Evolutionary conservation across 2,888 invertebrate species (phyloP).

Genomic region (Macroteleia sp.): DNA sequence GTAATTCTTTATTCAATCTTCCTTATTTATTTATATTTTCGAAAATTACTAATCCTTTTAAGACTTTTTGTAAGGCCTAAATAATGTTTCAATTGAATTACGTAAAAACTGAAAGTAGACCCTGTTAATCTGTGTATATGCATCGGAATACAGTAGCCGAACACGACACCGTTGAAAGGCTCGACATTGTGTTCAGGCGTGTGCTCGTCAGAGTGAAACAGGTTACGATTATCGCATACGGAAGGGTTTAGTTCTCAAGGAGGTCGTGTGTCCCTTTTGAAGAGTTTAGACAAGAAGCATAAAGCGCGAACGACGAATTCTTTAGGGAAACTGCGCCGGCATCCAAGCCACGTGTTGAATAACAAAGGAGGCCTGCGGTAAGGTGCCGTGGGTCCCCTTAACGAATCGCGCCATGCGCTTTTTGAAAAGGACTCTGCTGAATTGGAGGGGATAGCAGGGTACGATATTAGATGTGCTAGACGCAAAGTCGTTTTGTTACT

Average conservation of each 20-base stretch:
- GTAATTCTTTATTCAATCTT: no score
- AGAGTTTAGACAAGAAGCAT: conserved; percentile 63
- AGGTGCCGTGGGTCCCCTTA: conserved; percentile 77
- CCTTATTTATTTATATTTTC: no score
- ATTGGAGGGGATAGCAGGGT: conserved; percentile 43
- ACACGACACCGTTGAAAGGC: conserved; percentile 37
- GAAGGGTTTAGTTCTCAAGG: conserved; percentile 68
- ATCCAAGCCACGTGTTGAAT: conserved; percentile 80
- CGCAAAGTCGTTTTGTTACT: conserved; percentile 79
- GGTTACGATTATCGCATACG: conserved; percentile 67
- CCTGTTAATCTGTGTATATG: conserved; percentile 38
- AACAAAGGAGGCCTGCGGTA: conserved; percentile 79
- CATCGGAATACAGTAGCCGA: conserved; percentile 45
- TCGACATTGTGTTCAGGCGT: conserved; percentile 43
- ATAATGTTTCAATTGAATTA: no score
- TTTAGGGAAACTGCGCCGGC: conserved; percentile 57
- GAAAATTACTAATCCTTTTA: no score
- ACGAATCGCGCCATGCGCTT: conserved; percentile 66
- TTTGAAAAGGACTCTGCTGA: conserved; percentile 68
- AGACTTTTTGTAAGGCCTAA: no score
- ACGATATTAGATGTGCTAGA: conserved; percentile 74
- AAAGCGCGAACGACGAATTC: conserved; percentile 57
- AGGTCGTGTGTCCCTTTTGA: conserved; percentile 71
- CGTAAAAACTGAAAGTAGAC: conserved; percentile 11
- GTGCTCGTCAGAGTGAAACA: conserved; percentile 58